phyloP scores from a whole-genome alignment of 2,113 vertebrate genomes.

The Phasianus colchicus region DNA sequence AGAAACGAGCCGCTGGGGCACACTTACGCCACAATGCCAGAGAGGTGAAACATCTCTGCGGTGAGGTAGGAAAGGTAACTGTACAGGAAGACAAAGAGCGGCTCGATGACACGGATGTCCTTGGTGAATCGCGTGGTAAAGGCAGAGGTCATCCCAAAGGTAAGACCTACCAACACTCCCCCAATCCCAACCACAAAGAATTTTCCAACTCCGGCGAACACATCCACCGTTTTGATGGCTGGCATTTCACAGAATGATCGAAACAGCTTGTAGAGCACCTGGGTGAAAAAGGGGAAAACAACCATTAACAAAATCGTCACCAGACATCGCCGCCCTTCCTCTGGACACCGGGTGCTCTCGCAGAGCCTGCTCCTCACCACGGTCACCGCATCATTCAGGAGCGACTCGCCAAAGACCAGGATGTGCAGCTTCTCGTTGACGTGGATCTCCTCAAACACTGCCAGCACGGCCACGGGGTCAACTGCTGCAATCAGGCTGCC shows the following conservation, averaged over 20 bases:
- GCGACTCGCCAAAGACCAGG: constrained; percentile 84
- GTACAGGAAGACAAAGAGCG: constrained; percentile 88
- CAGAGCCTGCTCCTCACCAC: constrained; percentile 74
- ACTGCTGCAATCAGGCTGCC: constrained; percentile 83
- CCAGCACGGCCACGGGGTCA: constrained; percentile 83
- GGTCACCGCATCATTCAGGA: constrained; percentile 84
- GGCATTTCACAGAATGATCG: constrained; percentile 84
- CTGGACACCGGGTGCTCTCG: accelerated
- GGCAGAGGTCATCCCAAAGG: constrained; percentile 79
- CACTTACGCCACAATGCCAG: constrained; percentile 85
- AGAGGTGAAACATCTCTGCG: constrained; percentile 86
- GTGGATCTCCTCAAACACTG: constrained; percentile 87
- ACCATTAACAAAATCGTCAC: not conserved
- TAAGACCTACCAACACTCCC: constrained; percentile 79
- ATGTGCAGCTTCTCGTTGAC: constrained; percentile 88
- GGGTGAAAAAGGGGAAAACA: not conserved
- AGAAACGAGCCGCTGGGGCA: not conserved
- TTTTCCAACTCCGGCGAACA: constrained; percentile 78
- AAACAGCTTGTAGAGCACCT: constrained; percentile 87
- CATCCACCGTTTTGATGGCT: constrained; percentile 71
- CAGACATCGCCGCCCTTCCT: not conserved
- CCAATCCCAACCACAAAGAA: constrained; percentile 84
- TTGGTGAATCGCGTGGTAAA: constrained; percentile 84
- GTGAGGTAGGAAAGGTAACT: constrained; percentile 87
- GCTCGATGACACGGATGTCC: constrained; percentile 82